phyloP scores from a whole-genome alignment of 1,140 invertebrate genomes.

The Cyphomyrmex costatus region DNA sequence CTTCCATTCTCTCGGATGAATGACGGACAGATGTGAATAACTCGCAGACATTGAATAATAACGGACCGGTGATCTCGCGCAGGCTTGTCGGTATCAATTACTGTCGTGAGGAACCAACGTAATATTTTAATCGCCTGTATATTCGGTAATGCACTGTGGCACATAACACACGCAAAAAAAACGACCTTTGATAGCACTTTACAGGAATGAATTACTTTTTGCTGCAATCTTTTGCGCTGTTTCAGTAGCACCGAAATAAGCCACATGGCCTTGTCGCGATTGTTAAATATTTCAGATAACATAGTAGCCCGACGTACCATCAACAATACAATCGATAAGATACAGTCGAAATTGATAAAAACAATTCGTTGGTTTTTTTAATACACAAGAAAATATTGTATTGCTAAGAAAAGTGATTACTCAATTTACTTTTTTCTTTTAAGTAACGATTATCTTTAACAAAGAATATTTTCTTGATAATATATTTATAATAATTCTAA shows the following conservation, averaged over 20 bases:
- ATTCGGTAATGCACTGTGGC: slow-evolving; percentile 31
- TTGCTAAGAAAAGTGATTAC: too few species aligned
- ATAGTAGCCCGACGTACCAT: too few species aligned
- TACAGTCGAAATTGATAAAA: not conserved
- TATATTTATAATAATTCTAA: too few species aligned
- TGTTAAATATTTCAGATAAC: slow-evolving; percentile 44
- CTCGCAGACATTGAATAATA: slow-evolving; percentile 64
- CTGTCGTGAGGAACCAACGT: slow-evolving; percentile 30
- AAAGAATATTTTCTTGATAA: too few species aligned
- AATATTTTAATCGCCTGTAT: slow-evolving; percentile 55
- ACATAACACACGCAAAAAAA: not conserved
- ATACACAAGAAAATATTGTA: too few species aligned
- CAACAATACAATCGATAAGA: slow-evolving; percentile 11
- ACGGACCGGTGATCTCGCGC: slow-evolving; percentile 43
- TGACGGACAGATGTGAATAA: slow-evolving; percentile 61
- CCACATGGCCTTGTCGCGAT: not conserved
- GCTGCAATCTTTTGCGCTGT: not conserved
- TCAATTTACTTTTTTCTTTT: too few species aligned
- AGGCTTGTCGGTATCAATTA: slow-evolving; percentile 53
- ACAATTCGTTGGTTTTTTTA: not conserved
- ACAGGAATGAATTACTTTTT: slow-evolving; percentile 17
- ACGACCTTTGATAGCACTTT: slow-evolving; percentile 18
- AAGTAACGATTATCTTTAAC: too few species aligned
- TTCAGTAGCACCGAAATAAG: slow-evolving; percentile 22
- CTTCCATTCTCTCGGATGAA: slow-evolving; percentile 38